phyloP scores from a whole-genome alignment of 92 coral and sea anemone genomes.

The Heteractis magnifica region DNA sequence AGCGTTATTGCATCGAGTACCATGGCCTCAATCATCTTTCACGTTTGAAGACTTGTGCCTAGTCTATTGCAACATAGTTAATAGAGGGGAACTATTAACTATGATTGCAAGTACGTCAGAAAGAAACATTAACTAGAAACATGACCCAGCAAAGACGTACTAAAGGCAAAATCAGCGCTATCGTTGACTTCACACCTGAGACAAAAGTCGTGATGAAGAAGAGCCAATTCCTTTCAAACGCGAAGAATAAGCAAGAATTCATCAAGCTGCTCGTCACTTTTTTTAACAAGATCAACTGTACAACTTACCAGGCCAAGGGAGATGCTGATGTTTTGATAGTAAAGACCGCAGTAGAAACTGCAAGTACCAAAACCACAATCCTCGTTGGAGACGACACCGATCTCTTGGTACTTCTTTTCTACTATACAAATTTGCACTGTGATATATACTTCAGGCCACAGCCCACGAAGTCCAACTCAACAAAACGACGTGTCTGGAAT shows the following conservation, averaged over 20 bases:
- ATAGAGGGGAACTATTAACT: not conserved
- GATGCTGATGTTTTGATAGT: constrained; percentile 40
- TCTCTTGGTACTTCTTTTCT: constrained; percentile 27
- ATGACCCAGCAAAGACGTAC: not conserved
- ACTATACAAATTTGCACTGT: not conserved
- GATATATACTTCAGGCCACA: constrained; percentile 15
- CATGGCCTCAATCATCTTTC: not conserved
- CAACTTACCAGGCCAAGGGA: constrained; percentile 6
- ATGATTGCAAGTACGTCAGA: no score
- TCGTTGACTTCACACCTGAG: not conserved
- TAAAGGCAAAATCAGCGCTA: not conserved
- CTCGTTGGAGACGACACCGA: constrained; percentile 48
- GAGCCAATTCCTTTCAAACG: not conserved
- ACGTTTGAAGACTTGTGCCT: not conserved
- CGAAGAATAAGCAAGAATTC: not conserved
- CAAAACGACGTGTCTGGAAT: not conserved
- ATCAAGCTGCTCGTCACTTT: not conserved
- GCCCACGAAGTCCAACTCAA: constrained; percentile 31
- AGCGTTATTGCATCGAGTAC: not conserved
- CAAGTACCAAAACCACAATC: not conserved
- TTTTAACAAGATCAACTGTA: not conserved
- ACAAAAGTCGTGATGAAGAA: not conserved
- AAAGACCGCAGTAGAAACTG: constrained; percentile 19
- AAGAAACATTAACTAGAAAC: not conserved
- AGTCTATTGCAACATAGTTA: no score